Base-by-base conservation (phyloP, 1,140 invertebrate genomes). In the Tribolium castaneum region DNA sequence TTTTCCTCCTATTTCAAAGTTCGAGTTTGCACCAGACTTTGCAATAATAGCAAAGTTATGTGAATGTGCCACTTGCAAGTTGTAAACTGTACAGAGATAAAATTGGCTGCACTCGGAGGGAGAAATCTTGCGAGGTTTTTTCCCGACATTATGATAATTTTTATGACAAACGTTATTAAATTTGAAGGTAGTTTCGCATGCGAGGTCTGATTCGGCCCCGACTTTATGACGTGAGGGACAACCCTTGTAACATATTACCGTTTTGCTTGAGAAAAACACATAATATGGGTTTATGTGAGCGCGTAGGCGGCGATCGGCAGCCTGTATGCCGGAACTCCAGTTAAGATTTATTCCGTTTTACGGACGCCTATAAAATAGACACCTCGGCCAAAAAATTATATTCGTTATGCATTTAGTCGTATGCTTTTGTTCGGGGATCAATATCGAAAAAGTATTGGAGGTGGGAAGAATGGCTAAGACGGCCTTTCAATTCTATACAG, bases 251-350 rank as follows among this genome's bases (percentile, higher is more conserved):
- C 39, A 66, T 66, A 66, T 66, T 34, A 35, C 59, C 30, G 59
- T 66, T 66, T 66, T 66, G 59, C 59, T 66, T 66, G 59, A 66
- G 59, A 66, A 66, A 66, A 66, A 66, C 59, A 66, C 59, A 66
- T 66, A 35, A 66, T 34, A 66, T 66, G 59, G 59, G 30, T 66
- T 66, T 66, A 66, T 66, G 59, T 66, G 59, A 35, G 45, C 30
- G 59, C 59, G 59, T 34, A 66, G 59, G 59, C 30, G 59, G 59
- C 30, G 59, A 66, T 66, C 59, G 59, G 30, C 25, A 35, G 13
- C 22, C 34, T 66, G 59, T 66, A 66, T 66, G 59, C 34, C 12
- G 59, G 12, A 30, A 30, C 59, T 66, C 59, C 25, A 25, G 56
- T 62, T 62, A 16, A 25, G 56, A 62, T 62, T 62, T 62, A 62